Base-by-base conservation (phyloP, 2,113 vertebrate genomes). In the Stigmatopora argus region DNA sequence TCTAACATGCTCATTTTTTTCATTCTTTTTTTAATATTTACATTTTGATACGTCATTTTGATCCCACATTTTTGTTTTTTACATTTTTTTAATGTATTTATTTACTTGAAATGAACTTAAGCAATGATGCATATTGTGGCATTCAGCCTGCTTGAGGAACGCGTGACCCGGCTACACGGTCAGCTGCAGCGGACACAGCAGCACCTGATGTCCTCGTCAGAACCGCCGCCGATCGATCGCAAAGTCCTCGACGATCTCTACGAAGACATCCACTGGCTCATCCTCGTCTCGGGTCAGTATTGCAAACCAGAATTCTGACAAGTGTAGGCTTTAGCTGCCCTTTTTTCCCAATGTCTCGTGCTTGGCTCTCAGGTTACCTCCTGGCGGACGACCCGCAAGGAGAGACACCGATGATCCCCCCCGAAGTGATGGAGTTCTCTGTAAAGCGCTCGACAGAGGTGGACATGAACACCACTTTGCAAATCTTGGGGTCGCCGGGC, bases 241-340 rank as follows among this genome's bases (percentile, higher is more conserved):
- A 96, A 94, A 90, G 91, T 92, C 64, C 92, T 99, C 85, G 97
- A 98, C 74, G 96, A 99, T 74, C 91, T 98, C 51, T 99, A 98
- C 8, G 97, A 99, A 89, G 96, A 99, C 89, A 98, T 98, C 89
- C 97, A 99, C 91, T 99, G 97, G 97, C 93, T 99, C 79, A 94
- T 99, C 85, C 90, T 99, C 92, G 96, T 99, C 85, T 94, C 95
- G 94, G 97, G 97, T 99, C 68, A 73, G 87, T 41, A 38, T 31
- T n/a, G 15, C 21, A n/a, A 18, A 17, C 34, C 10, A 12, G 9
- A 61, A 21, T 10, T 1, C 6, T 18, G 34, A 19, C 5, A 56
- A 56, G 23, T 23, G 3, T 3, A 15, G 13, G 8, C 19, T 23
- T 1, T 23, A 5, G 19, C 10, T 19, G 18, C n/a, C 6, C 49